Conservation (phyloP, 2,797 vertebrate species). For the Epinephelus coioides region DNA sequence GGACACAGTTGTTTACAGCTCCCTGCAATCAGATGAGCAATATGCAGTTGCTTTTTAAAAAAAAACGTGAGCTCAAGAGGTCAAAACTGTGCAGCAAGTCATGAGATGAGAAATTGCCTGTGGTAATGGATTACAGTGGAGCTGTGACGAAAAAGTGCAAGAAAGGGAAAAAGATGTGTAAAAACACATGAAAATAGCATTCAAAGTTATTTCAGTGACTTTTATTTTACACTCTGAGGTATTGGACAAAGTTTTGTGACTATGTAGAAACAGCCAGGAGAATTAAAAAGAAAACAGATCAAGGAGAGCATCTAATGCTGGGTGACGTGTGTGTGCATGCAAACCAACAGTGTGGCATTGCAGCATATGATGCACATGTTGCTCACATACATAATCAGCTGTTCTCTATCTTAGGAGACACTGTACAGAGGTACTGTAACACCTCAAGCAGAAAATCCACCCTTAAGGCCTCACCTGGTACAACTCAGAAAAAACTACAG, state of each 20-base stretch:
- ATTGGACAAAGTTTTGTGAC: neutral
- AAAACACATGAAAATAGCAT: neutral
- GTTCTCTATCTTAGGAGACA: neutral
- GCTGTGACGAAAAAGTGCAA: neutral
- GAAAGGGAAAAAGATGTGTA: neutral
- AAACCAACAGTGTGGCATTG: neutral
- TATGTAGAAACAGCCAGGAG: neutral
- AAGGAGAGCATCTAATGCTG: neutral
- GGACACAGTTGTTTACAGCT: neutral
- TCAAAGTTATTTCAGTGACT: neutral
- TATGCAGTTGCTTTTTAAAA: too few relatives aligned
- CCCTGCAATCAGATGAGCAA: neutral
- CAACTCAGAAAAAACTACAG: slow-evolving; percentile 25
- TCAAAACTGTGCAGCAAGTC: neutral
- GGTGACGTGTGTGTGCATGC: neutral
- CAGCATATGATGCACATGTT: neutral
- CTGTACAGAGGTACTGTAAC: neutral
- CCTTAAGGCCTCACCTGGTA: slow-evolving; percentile 14
- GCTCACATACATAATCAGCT: neutral
- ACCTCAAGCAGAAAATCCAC: neutral
- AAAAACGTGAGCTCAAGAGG: neutral
- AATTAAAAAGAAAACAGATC: neutral
- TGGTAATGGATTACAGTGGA: neutral
- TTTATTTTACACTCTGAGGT: neutral
- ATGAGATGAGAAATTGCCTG: neutral